These are phyloP conservation scores for Norana najaformis DNA, from an alignment of 2,888 invertebrate genomes.

Conservation along the genomic window DNA sequence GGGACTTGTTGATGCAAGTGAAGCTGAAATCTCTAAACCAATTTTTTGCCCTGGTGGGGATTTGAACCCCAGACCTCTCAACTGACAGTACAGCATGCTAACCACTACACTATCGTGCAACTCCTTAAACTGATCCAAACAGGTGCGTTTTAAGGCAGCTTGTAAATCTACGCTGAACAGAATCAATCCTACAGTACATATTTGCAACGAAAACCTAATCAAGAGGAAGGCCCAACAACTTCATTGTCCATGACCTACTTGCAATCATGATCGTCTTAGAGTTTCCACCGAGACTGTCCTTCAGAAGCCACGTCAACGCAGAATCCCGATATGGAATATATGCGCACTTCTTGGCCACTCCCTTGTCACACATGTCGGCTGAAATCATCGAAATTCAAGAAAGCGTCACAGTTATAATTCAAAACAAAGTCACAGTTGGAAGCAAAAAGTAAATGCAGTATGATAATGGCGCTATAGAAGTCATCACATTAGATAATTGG, in stretches of 20 bases:
- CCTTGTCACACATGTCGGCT: conserved; percentile 56
- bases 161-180: too few species aligned
- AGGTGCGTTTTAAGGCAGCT: too few species aligned
- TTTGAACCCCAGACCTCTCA: too few species aligned
- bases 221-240: too few species aligned
- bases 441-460: neutral
- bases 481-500: neutral
- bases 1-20: conserved; percentile 77
- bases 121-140: too few species aligned
- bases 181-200: too few species aligned
- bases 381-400: neutral
- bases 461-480: neutral
- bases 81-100: too few species aligned
- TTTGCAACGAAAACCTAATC: too few species aligned
- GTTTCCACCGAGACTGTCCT: conserved; percentile 79
- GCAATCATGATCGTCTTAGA: conserved; percentile 79
- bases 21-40: too few species aligned
- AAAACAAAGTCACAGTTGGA: neutral
- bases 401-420: neutral
- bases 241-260: conserved; percentile 67
- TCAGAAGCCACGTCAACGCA: conserved; percentile 78
- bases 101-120: too few species aligned
- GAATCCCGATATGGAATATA: conserved; percentile 81
- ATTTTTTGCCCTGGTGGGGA: too few species aligned
- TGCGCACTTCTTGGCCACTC: conserved; percentile 31